phyloP scores from a whole-genome alignment of 2,113 vertebrate genomes.

The Pao palembangensis region DNA sequence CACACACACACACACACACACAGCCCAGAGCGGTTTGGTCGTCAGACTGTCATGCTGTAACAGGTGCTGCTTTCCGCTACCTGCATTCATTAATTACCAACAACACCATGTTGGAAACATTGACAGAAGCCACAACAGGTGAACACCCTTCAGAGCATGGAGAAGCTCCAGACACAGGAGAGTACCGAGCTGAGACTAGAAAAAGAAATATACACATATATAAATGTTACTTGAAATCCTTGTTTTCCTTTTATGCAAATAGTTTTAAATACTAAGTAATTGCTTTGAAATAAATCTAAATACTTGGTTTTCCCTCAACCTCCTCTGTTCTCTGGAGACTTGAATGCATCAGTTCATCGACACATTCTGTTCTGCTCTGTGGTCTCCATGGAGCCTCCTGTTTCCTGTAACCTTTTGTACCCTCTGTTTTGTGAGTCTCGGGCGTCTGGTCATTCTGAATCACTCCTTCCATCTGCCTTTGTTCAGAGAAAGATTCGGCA shows the following conservation, averaged over 20 bases:
- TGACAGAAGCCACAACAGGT: conserved; percentile 59
- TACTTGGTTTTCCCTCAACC: conserved; percentile 49
- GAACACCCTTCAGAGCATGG: conserved; percentile 69
- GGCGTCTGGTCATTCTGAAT: conserved; percentile 69
- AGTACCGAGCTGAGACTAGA: neutral
- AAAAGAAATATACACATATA: conserved; percentile 1
- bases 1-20: conserved; percentile 33
- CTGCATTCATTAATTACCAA: conserved; percentile 76
- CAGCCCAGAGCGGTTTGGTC: conserved; percentile 54
- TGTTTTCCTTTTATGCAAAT: conserved; percentile 14
- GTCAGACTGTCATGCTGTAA: conserved; percentile 62
- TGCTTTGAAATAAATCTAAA: conserved; percentile 11
- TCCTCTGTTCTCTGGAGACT: conserved; percentile 31
- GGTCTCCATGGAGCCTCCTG: conserved; percentile 65
- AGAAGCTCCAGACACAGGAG: conserved; percentile 46
- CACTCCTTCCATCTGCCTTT: conserved; percentile 59
- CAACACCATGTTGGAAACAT: conserved; percentile 51
- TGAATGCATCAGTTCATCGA: conserved; percentile 62
- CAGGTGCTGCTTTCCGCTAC: conserved; percentile 74
- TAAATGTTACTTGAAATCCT: conserved; percentile 8
- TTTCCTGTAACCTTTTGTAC: conserved; percentile 72
- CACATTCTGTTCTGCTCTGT: conserved; percentile 53
- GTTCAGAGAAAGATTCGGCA: conserved; percentile 51
- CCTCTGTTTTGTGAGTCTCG: conserved; percentile 51
- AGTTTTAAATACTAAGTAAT: no score